phyloP scores from a whole-genome alignment of 2,797 vertebrate species.

The Centropyge bicolor region DNA sequence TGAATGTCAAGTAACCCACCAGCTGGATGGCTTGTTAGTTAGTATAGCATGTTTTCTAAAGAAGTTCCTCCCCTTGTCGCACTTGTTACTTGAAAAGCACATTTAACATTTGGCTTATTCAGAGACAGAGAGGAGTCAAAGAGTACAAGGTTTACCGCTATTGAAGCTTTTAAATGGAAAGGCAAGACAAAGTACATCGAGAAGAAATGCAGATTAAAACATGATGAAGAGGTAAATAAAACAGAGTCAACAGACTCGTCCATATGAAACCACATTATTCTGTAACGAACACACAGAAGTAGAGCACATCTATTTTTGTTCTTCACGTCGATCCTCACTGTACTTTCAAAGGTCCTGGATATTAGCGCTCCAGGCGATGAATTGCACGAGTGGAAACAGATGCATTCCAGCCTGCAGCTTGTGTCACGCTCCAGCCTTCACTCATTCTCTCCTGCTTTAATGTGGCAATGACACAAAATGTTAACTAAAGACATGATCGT shows the following conservation, averaged over 20 bases:
- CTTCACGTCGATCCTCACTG: slow-evolving; percentile 14
- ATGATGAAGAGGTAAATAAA: not conserved
- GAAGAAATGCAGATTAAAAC: not conserved
- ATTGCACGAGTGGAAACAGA: slow-evolving; percentile 25
- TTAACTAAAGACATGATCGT: not conserved
- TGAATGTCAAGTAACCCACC: not conserved
- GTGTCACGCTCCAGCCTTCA: not conserved
- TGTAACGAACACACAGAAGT: not conserved
- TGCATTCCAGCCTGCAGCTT: slow-evolving; percentile 28
- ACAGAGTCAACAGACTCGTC: not conserved
- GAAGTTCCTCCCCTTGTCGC: not conserved
- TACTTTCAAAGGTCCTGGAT: slow-evolving; percentile 13
- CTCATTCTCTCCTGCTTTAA: slow-evolving; percentile 12
- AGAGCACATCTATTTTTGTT: slow-evolving; percentile 3
- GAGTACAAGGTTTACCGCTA: not conserved
- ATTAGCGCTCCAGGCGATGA: slow-evolving; percentile 23
- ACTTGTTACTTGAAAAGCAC: not conserved
- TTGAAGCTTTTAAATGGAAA: not conserved
- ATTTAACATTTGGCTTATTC: not conserved
- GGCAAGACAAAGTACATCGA: not conserved
- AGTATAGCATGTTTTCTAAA: not conserved
- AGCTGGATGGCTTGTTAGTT: not conserved
- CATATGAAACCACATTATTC: not conserved
- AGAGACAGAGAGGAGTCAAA: not conserved
- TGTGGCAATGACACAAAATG: slow-evolving; percentile 1